Evolutionary conservation across 2,113 vertebrate genomes (phyloP), one percentile per base, ranked within the genome.

Genomic region (Piprites chloris): DNA sequence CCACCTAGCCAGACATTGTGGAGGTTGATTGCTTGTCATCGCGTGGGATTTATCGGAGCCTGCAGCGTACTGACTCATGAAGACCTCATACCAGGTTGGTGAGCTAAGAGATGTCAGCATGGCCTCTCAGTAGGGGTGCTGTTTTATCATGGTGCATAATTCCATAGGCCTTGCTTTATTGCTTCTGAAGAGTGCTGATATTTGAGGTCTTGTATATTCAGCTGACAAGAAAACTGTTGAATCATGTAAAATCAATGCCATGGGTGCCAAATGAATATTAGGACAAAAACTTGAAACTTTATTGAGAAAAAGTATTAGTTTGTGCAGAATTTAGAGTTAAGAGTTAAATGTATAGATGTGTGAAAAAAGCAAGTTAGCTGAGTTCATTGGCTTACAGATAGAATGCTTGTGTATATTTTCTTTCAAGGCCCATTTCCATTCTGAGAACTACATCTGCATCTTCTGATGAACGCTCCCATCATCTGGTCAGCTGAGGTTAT

Each of bases 81-180:
- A 72, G 33, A 50, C 10, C 30, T 88, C n/a, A 27, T n/a, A 42
- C 30, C 20, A 10, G 12, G 18, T 44, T 62, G 42, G n/a, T n/a
- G 33, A 55, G 14, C 20, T 17, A 46, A 41, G 30, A 65, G 28
- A 78, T 49, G 23, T 24, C 61, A 74, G 37, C 30, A 33, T 0
- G 1, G 41, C 12, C 26, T 20, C 59, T 62, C 30, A 52, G 52
- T 52, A 84, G 37, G 26, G 28, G 41, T 39, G 16, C 28, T 75
- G 19, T 1, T 39, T 30, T 33, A 20, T 9, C 22, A 37, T 0
- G 0, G 28, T 17, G 68, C 65, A 46, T 0, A 0, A 41, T 21
- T 58, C 35, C 44, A 21, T 3, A 4, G n/a, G 33, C 21, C 58
- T 56, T 39, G 47, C 10, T 71, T 50, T 59, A 15, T 32, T 9